Base-by-base conservation (phyloP, 2,113 vertebrate genomes). In the Eudyptes chrysolophus region DNA sequence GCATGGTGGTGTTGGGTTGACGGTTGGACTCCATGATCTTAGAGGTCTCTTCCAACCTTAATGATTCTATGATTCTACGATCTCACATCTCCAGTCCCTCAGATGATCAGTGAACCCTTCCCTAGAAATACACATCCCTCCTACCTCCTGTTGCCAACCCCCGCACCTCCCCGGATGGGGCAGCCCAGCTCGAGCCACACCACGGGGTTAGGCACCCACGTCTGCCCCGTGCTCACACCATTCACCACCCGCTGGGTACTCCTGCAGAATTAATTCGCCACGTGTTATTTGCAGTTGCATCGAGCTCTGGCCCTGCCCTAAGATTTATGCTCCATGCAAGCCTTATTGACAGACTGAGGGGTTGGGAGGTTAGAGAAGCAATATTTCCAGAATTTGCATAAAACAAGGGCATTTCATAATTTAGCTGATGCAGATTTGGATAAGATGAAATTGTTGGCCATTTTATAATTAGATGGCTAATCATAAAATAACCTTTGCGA, bases 391-490 rank as follows among this genome's bases (percentile, higher is more conserved):
- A 52, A 97, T 97, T 95, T 96, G 94, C 97, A 97, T 96, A 92
- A 96, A 97, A 95, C 92, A 96, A 97, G 96, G 92, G 52, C 83
- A 93, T 95, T 96, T 92, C 82, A 85, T 95, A 94, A 95, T 96
- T 94, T 69, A 95, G 92, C 83, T 81, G 91, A 94, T 97, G 87
- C 83, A 96, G 94, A 95, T 97, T 92, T 77, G 81, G 94, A 69
- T 94, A 90, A 97, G 89, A 98, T 89, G 83, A 85, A 95, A 95
- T 91, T 83, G 89, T 74, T 76, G 95, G 83, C 87, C 89, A 80
- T 94, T 97, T 94, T 89, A 78, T 97, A 97, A 97, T 96, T 96
- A 97, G 97, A 77, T 93, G 74, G 95, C 86, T 96, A 95, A 98
- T 96, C 96, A 96, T 90, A 92, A 97, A 95, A 94, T 90, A 98